A percentile compares a stretch with the other conserved stretches of the same genome.
These are phyloP conservation scores for Celastrina argiolus DNA, from an alignment of 2,888 invertebrate genomes.

Conservation along the genomic window DNA sequence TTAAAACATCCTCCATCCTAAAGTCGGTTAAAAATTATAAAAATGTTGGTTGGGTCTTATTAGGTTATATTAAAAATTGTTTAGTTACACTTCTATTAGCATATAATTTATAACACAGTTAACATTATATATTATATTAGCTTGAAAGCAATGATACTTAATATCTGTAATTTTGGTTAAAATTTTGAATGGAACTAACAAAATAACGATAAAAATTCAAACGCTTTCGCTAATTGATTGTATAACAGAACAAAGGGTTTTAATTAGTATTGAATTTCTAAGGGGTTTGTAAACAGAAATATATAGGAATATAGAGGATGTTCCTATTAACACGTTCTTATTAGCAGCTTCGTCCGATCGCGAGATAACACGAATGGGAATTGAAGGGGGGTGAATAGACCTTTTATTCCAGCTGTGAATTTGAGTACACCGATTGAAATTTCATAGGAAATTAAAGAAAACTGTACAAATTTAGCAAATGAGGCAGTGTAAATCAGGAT, in stretches of 20 bases:
- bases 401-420: slow-evolving; percentile 23
- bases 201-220: neutral
- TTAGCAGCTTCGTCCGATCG: slow-evolving; percentile 41
- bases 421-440: neutral
- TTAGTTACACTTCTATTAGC: too few relatives aligned
- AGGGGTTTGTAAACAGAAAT: slow-evolving; percentile 18
- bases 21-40: too few relatives aligned
- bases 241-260: slow-evolving; percentile 22
- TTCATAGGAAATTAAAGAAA: too few relatives aligned
- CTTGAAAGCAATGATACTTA: too few relatives aligned
- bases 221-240: slow-evolving; percentile 11
- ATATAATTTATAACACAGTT: too few relatives aligned
- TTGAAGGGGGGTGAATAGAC: slow-evolving; percentile 21
- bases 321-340: slow-evolving; percentile 57
- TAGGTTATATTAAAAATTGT: too few relatives aligned
- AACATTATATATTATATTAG: too few relatives aligned
- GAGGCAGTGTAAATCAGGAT: too few relatives aligned
- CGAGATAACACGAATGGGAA: slow-evolving; percentile 24
- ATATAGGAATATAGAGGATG: slow-evolving; percentile 40
- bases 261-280: slow-evolving; percentile 23
- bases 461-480: too few relatives aligned
- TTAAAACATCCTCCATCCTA: too few relatives aligned
- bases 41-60: too few relatives aligned
- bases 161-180: neutral
- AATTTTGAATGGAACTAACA: neutral